Conservation (phyloP, 2,797 vertebrate genomes). For the Chiropotes sagulatus region DNA sequence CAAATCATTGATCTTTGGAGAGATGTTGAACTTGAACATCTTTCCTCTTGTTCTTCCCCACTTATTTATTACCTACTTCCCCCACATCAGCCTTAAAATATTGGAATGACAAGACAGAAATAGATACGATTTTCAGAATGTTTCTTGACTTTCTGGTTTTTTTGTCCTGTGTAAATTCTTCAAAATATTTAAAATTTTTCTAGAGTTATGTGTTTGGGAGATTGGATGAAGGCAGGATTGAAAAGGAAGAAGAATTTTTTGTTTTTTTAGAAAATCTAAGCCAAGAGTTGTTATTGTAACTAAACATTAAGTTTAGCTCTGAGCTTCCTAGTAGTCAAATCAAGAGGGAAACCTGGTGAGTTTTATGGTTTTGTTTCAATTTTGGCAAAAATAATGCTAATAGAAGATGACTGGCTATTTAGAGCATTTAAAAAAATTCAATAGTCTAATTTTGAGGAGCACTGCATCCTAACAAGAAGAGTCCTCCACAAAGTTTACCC, state of each 20-base stretch:
- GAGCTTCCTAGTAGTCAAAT: slow-evolving; percentile 29
- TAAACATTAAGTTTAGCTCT: slow-evolving; percentile 30
- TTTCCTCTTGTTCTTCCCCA: background rate
- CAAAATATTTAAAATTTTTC: background rate
- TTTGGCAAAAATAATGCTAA: slow-evolving; percentile 19
- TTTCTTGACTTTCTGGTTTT: background rate
- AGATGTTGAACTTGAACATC: slow-evolving; percentile 1
- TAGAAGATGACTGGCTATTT: background rate
- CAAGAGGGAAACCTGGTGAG: background rate
- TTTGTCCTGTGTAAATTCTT: background rate
- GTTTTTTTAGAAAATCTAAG: slow-evolving; percentile 1
- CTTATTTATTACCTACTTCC: background rate
- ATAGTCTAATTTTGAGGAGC: slow-evolving; percentile 21
- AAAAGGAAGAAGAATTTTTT: background rate
- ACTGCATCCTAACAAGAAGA: background rate
- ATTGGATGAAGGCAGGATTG: background rate
- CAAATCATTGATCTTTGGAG: slow-evolving; percentile 34
- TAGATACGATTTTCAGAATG: background rate
- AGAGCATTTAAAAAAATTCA: background rate
- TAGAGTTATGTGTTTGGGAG: background rate
- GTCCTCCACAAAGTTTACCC: background rate
- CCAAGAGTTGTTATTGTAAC: background rate
- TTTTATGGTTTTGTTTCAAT: slow-evolving; percentile 37
- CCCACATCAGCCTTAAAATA: background rate
- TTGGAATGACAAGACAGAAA: background rate